Conservation (phyloP, 1,140 invertebrate species). For the Potamilus streckersoni region DNA sequence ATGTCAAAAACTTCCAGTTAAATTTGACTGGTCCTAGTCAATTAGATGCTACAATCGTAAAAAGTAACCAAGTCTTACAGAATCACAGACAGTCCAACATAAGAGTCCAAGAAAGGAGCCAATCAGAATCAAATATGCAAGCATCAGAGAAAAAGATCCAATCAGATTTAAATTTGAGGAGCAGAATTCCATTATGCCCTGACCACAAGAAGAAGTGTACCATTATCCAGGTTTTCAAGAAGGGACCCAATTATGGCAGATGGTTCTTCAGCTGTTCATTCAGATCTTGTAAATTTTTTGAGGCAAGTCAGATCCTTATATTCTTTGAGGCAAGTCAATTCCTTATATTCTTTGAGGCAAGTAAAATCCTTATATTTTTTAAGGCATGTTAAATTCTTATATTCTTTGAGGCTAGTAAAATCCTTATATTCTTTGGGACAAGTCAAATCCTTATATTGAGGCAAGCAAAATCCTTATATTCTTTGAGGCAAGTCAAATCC, state of each 20-base stretch:
- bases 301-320: conserved; percentile 33
- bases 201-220: conserved; percentile 47
- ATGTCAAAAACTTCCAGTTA: no score
- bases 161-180: no score
- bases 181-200: conserved; percentile 43
- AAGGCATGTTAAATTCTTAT: no score
- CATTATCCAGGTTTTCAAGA: conserved; percentile 52
- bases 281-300: conserved; percentile 56
- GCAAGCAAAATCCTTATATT: background rate
- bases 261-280: conserved; percentile 58
- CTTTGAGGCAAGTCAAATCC: background rate
- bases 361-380: background rate
- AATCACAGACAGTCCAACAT: no score
- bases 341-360: background rate
- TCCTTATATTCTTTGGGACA: conserved; percentile 57
- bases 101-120: no score
- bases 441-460: conserved; percentile 10
- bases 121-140: no score
- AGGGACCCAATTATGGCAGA: conserved; percentile 53
- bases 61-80: no score
- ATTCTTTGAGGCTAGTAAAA: conserved; percentile 2
- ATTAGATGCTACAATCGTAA: no score
- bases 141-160: no score
- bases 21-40: no score
- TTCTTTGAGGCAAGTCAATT: background rate